Conservation (phyloP, 37 sponge, comb jelly and placozoan genomes). For the Mnemiopsis leidyi region DNA sequence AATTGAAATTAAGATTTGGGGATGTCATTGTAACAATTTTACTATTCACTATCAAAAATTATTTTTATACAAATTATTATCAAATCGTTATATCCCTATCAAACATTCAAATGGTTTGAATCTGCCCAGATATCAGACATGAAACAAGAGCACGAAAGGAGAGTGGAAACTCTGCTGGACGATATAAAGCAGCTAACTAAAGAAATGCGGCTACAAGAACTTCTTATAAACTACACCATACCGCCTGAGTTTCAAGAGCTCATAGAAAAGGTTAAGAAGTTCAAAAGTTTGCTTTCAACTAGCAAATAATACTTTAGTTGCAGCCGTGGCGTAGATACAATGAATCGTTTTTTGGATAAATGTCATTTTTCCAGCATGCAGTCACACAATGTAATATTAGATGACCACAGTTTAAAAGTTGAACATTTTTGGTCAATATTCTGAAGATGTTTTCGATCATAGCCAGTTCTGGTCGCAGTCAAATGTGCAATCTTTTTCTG, state of each 20-base stretch:
- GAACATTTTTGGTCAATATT: not conserved
- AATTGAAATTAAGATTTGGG: too few species aligned
- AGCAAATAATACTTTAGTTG: too few species aligned
- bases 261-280: slow-evolving; percentile 66
- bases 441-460: not conserved
- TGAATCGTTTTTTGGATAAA: too few species aligned
- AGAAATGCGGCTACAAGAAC: slow-evolving; percentile 76
- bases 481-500: slow-evolving; percentile 13
- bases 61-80: too few species aligned
- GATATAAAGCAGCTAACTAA: slow-evolving; percentile 78
- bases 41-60: too few species aligned
- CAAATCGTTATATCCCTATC: too few species aligned
- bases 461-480: slow-evolving; percentile 63
- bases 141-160: slow-evolving; percentile 79
- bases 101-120: not conserved
- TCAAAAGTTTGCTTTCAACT: too few species aligned
- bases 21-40: too few species aligned
- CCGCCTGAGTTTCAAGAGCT: slow-evolving; percentile 83
- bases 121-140: slow-evolving; percentile 78
- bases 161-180: slow-evolving; percentile 79
- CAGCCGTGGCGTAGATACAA: too few species aligned
- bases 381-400: too few species aligned
- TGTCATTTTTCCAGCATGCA: too few species aligned
- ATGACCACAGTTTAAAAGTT: too few species aligned
- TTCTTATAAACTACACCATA: slow-evolving; percentile 77